These are phyloP conservation scores for Thereva unica DNA, from an alignment of 2,888 invertebrate species.

Conservation along the genomic window DNA sequence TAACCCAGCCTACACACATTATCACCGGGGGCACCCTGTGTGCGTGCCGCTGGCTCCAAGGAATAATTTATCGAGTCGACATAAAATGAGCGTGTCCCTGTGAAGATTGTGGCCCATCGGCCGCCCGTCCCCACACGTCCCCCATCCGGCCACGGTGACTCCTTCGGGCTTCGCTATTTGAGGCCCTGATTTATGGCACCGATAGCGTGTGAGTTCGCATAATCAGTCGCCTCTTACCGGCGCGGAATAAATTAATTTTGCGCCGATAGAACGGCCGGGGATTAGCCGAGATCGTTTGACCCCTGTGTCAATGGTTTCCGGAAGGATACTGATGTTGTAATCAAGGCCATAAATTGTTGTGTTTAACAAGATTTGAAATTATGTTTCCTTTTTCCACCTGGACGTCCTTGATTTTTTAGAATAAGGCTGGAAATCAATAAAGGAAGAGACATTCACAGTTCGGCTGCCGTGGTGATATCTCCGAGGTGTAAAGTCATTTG, in stretches of 20 bases:
- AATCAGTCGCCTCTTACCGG: constrained; percentile 37
- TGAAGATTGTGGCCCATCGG: constrained; percentile 13
- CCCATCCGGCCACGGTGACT: neutral
- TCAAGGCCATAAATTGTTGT: constrained; percentile 17
- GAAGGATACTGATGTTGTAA: constrained; percentile 23
- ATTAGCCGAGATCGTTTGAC: constrained; percentile 31
- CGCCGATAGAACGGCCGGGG: constrained; percentile 13
- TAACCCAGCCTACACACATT: constrained; percentile 12
- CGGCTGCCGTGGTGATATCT: too few species aligned
- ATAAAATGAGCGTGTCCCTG: constrained; percentile 20
- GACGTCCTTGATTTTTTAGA: too few species aligned
- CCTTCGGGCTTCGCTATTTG: constrained; percentile 26
- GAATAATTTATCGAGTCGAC: constrained; percentile 20
- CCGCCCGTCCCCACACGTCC: constrained; percentile 1
- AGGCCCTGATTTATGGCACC: constrained; percentile 34
- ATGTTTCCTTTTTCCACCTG: too few species aligned
- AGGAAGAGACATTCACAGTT: too few species aligned
- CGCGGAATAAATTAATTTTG: constrained; percentile 35
- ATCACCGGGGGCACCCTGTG: neutral
- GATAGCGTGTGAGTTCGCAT: constrained; percentile 37
- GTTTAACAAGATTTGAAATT: constrained; percentile 13
- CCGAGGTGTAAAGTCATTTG: too few species aligned
- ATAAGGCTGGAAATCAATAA: too few species aligned
- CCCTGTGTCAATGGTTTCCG: constrained; percentile 27
- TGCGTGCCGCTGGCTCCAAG: constrained; percentile 6